Base-by-base conservation (phyloP, 2,888 invertebrate genomes). In the Athrips mouffetella region DNA sequence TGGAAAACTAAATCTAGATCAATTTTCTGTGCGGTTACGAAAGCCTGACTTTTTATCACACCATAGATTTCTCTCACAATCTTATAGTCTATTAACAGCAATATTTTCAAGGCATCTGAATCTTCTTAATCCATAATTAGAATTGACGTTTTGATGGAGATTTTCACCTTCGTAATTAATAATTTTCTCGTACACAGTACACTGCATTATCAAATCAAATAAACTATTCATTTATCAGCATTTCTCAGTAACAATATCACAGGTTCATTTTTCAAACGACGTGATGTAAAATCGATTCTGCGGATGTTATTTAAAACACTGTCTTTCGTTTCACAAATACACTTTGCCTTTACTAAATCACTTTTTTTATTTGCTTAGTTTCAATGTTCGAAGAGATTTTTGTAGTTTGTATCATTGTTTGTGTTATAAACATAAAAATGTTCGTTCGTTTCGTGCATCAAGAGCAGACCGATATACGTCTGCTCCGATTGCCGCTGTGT, bases 11-110 rank as follows among this genome's bases (percentile, higher is more conserved):
- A 37, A 37, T 21, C 11, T 21, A 21, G 37, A 37, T 21, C 21
- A 37, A n/a, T 11, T 11, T 37, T 27, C 2, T 8, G 7, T 10
- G n/a, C 27, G 27, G 7, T 10, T 10, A 27, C 27, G 7, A 1
- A 39, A 53, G 51, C 48, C 53, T 50, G 20, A 11, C 20, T 37
- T 37, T 37, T 21, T 21, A 37, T 21, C 20, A 18, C 20, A 18
- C 21, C 2, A 21, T 21, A 37, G 37, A 21, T 27, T 21, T 20
- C 18, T 35, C 18, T 15, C 8, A 35, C 21, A 21, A 20, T 16
- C 37, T 21, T 37, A 37, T 20, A 37, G 37, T 37, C 37, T 37
- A 37, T 21, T 37, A 37, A 21, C 21, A 5, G 13, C 18, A 37
- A 7, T n/a, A n/a, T 21, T 37, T 37, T 11, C 5, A 37, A 37